Base-by-base conservation (phyloP, 1,140 invertebrate species). In the Euwallacea similis region DNA sequence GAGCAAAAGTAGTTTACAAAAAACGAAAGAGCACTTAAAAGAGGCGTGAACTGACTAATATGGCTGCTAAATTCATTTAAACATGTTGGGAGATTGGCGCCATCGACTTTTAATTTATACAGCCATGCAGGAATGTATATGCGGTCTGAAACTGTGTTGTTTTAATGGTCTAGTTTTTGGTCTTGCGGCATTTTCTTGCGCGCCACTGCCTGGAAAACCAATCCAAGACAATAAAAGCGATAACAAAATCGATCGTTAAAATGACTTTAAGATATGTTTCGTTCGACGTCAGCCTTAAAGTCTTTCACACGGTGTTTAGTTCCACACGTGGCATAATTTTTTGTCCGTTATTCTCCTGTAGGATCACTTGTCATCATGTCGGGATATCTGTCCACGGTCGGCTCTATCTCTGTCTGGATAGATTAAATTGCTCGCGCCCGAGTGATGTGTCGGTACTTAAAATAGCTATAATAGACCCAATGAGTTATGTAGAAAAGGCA, bases 281-380 rank as follows among this genome's bases (percentile, higher is more conserved):
- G 66, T 74, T 74, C 69, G 33, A 62, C 66, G 67, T 73, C 74
- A 73, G 71, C 47, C n/a, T 9, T 74, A 70, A 77, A 76, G 72
- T 76, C 76, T 78, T 79, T 79, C 76, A 78, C 78, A 77, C 78
- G 76, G 69, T 77, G 64, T 66, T 66, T 58, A 66, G 42, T 73
- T 66, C 74, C 74, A 76, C 73, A 75, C 75, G 75, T 69, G 66
- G 70, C 66, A 53, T 77, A 66, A 77, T 77, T 79, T 74, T 74
- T 73, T 73, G 50, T 71, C 21, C 11, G 53, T 66, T 66, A 54
- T 66, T 66, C 62, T 70, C 47, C 42, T 76, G 43, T 58, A 62
- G 65, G 21, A 46, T 65, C 62, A 71, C 69, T 72, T 76, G 76
- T 75, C 76, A 77, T 75, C 72, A 73, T 63, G 70, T 76, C 69